phyloP scores from a whole-genome alignment of 1,140 invertebrate species.

The Olivierus martensii region DNA sequence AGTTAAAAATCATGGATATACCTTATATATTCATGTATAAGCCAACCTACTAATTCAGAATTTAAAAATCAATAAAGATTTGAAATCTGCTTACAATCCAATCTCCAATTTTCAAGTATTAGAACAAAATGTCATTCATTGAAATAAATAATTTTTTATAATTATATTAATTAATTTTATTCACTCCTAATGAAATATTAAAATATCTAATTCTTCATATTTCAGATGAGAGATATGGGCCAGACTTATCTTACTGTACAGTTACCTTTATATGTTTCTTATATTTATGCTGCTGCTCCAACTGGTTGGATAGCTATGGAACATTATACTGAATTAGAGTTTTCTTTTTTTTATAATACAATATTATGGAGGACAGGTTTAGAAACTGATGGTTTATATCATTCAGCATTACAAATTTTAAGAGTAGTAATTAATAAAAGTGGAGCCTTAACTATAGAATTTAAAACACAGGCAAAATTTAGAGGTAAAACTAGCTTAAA shows the following conservation, averaged over 20 bases:
- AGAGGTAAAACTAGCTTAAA: conserved; percentile 32
- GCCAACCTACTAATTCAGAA: too few species aligned
- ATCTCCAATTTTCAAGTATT: too few species aligned
- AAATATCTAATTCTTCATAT: too few species aligned
- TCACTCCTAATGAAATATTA: too few species aligned
- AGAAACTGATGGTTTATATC: conserved; percentile 27
- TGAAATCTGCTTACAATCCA: too few species aligned
- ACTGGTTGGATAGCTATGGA: conserved; percentile 35
- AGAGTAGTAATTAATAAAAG: conserved; percentile 29
- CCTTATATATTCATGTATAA: too few species aligned
- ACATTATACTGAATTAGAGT: conserved; percentile 34
- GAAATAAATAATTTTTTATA: too few species aligned
- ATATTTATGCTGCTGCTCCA: conserved; percentile 31
- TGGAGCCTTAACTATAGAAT: conserved; percentile 33
- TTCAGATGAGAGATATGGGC: conserved; percentile 26
- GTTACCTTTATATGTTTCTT: conserved; percentile 36
- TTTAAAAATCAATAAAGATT: too few species aligned
- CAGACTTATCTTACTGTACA: conserved; percentile 32
- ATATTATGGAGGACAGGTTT: conserved; percentile 30
- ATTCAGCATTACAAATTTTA: conserved; percentile 30
- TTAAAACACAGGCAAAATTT: conserved; percentile 34
- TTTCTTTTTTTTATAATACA: conserved; percentile 35
- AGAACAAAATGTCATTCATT: too few species aligned
- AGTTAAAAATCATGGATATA: too few species aligned
- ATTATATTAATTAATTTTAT: too few species aligned